Conservation (phyloP, 2,888 invertebrate genomes). For the Himalopsyche tibetana region DNA sequence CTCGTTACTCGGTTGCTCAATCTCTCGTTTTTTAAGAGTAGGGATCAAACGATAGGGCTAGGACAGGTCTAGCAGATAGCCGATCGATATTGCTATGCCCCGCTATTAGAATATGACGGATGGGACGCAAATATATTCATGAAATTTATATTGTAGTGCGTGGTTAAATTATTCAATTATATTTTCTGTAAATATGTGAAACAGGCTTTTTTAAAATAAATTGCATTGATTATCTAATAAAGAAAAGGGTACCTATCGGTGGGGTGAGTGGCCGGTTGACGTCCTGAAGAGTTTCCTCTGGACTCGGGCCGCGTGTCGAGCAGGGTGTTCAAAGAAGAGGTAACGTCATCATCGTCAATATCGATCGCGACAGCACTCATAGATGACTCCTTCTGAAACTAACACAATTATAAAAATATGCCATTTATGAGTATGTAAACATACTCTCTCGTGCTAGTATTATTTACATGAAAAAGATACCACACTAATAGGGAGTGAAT, state of each 20-base stretch:
- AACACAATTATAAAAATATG: conserved; percentile 47
- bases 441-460: too few relatives aligned
- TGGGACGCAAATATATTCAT: not conserved
- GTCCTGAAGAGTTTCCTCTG: conserved; percentile 69
- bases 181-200: not conserved
- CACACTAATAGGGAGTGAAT: too few relatives aligned
- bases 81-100: too few relatives aligned
- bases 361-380: conserved; percentile 93
- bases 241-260: conserved; percentile 60
- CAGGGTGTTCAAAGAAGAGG: conserved; percentile 93
- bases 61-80: too few relatives aligned
- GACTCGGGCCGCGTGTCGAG: conserved; percentile 85
- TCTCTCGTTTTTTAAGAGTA: too few relatives aligned
- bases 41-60: too few relatives aligned
- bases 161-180: not conserved
- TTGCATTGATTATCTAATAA: not conserved
- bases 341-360: conserved; percentile 95
- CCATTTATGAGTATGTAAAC: not conserved
- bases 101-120: too few relatives aligned
- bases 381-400: conserved; percentile 84
- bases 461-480: too few relatives aligned
- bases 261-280: conserved; percentile 69
- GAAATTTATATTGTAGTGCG: not conserved
- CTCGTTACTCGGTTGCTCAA: too few relatives aligned
- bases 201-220: not conserved